Evolutionary conservation across 35 echinoderm and acorn worm species (phyloP).

Genomic region (Heliocidaris tuberculata): DNA sequence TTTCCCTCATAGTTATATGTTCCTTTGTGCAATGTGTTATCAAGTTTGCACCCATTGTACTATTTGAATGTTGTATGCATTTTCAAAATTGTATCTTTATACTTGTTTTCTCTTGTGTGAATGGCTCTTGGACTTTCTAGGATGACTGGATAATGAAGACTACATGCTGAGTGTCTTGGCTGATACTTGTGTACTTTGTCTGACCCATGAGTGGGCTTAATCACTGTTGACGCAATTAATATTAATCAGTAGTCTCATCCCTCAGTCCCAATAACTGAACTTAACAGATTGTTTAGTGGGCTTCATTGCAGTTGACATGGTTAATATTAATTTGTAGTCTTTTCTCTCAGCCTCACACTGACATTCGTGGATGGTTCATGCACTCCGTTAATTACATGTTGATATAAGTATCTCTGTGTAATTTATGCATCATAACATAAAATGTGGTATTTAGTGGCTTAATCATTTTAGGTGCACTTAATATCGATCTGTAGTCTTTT

Average conservation of each 20-base stretch:
- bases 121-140: not conserved
- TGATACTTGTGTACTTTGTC: not conserved
- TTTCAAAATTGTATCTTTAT: no score
- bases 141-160: not conserved
- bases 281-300: not conserved
- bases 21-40: not conserved
- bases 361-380: no score
- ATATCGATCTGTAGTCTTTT: not conserved
- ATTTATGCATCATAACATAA: no score
- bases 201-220: slow-evolving; percentile 34
- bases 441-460: no score
- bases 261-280: not conserved
- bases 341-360: not conserved
- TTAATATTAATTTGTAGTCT: not conserved
- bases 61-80: no score
- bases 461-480: no score
- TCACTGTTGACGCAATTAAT: slow-evolving; percentile 46
- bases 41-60: no score
- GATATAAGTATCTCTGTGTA: no score
- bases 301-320: not conserved
- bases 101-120: not conserved
- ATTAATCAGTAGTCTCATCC: slow-evolving; percentile 1
- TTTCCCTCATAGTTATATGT: not conserved
- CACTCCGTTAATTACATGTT: no score
- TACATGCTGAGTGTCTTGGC: not conserved